phyloP scores from a whole-genome alignment of 1,140 invertebrate species.

The Euwallacea similis region DNA sequence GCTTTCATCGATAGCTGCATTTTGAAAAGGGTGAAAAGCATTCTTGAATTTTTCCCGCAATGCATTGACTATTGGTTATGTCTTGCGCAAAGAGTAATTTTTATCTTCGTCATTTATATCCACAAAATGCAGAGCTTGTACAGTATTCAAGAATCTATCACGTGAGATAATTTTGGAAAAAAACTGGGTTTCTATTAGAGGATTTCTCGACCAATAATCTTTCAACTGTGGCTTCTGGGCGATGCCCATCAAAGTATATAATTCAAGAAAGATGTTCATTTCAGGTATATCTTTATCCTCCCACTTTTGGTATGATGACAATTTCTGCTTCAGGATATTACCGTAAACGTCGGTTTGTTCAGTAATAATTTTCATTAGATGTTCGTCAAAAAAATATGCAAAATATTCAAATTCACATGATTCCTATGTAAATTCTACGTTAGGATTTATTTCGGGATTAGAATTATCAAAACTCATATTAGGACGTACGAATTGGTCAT shows the following conservation, averaged over 20 bases:
- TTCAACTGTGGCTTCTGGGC: neutral
- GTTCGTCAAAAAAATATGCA: too few relatives aligned
- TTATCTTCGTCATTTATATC: neutral
- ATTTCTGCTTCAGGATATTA: neutral
- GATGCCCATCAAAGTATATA: neutral
- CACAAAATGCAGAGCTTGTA: neutral
- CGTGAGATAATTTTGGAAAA: neutral
- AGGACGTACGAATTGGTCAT: too few relatives aligned
- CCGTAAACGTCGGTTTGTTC: neutral
- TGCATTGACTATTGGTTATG: neutral
- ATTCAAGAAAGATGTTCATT: neutral
- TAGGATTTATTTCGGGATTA: too few relatives aligned
- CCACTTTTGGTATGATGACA: neutral
- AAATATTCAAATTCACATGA: too few relatives aligned
- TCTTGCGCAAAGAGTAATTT: too few relatives aligned
- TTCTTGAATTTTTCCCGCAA: neutral
- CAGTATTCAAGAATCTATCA: neutral
- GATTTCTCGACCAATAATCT: neutral
- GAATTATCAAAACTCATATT: too few relatives aligned
- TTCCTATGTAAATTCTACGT: too few relatives aligned
- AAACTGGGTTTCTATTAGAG: neutral
- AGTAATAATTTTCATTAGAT: neutral
- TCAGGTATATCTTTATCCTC: too few relatives aligned
- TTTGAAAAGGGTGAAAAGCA: constrained; percentile 15
- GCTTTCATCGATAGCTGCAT: constrained; percentile 45